Evolutionary conservation across 2,113 vertebrate genomes (phyloP), one percentile per base, ranked within the genome.

Genomic region (Salvelinus sp.): DNA sequence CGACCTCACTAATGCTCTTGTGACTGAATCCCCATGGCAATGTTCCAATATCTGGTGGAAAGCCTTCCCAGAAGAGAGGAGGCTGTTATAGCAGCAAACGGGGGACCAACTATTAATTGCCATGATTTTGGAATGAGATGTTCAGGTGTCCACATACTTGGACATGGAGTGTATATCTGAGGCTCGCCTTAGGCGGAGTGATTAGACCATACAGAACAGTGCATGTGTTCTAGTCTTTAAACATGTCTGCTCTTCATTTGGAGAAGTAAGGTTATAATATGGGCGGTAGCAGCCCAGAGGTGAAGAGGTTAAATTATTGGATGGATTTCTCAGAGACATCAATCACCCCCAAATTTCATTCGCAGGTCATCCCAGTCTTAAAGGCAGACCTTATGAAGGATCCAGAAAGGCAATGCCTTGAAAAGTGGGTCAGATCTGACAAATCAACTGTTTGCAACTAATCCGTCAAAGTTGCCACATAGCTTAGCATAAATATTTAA

Each of bases 261-360:
- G 50, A 68, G 44, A 71, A 75, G 65, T 77, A 87, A 83, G 79
- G 75, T 66, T 84, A 80, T 82, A 72, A 25, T n/a, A 22, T 25
- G 64, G 64, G 28, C 4, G 30, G n/a, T 5, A 23, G 33, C 0
- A 69, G 33, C 5, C 30, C 65, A 65, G 60, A 85, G 86, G 83
- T 90, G 87, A 87, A 92, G 88, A 91, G 89, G 91, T 90, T 83
- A 90, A 91, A 89, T 91, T 88, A 91, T 85, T 83, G 85, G 88
- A 87, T 88, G 80, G 89, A 86, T 91, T 89, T 83, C 82, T 77
- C 81, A 64, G 25, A 80, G 76, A 76, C 87, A 90, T 92, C 83
- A 87, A 85, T 91, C 89, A 89, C 85, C 72, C 75, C 80, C 74
- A 83, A 84, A 69, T 78, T 79, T n/a, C 67, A 73, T 87, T 80